Percentiles rank a stretch among this genome's conserved stretches.
Evolutionary conservation across 2,797 vertebrate genomes (phyloP).

Genomic region (Pangasius larnaudii): DNA sequence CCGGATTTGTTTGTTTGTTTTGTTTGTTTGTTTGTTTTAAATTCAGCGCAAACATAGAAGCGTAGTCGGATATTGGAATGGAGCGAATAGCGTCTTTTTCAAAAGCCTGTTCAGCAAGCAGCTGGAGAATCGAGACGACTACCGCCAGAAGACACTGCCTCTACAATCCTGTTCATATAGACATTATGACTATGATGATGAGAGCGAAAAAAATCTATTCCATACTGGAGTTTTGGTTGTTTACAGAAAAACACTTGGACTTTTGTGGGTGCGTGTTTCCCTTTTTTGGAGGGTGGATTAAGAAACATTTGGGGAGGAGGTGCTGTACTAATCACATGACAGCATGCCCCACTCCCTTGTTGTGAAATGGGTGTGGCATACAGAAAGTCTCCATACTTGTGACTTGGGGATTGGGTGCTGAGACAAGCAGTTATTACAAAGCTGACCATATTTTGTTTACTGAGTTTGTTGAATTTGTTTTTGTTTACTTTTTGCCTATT

Average conservation of each 20-base stretch:
- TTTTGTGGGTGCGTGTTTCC: slow-evolving; percentile 75
- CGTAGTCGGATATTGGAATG: slow-evolving; percentile 70
- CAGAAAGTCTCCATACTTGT: slow-evolving; percentile 32
- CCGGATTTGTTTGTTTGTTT: slow-evolving; percentile 61
- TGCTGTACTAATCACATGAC: slow-evolving; percentile 48
- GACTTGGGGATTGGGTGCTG: slow-evolving; percentile 27
- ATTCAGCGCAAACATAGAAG: slow-evolving; percentile 75
- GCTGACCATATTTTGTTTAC: slow-evolving; percentile 59
- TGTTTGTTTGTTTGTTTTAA: slow-evolving; percentile 53
- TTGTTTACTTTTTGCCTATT: slow-evolving; percentile 45
- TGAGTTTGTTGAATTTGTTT: slow-evolving; percentile 40
- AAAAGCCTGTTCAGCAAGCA: slow-evolving; percentile 36
- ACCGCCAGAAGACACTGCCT: slow-evolving; percentile 84
- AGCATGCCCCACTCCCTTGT: slow-evolving; percentile 30
- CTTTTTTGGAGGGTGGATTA: slow-evolving; percentile 55
- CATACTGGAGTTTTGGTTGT: slow-evolving; percentile 85
- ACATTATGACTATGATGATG: slow-evolving; percentile 70
- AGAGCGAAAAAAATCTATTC: slow-evolving; percentile 79
- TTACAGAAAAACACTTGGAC: slow-evolving; percentile 83
- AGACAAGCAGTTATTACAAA: slow-evolving; percentile 47
- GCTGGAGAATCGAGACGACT: slow-evolving; percentile 64
- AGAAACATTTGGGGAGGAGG: slow-evolving; percentile 21
- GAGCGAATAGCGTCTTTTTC: slow-evolving; percentile 60
- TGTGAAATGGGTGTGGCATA: slow-evolving; percentile 47
- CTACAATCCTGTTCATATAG: slow-evolving; percentile 81